Evolutionary conservation across 2,797 vertebrate genomes (phyloP).

Genomic region (Rhynchonycteris naso): DNA sequence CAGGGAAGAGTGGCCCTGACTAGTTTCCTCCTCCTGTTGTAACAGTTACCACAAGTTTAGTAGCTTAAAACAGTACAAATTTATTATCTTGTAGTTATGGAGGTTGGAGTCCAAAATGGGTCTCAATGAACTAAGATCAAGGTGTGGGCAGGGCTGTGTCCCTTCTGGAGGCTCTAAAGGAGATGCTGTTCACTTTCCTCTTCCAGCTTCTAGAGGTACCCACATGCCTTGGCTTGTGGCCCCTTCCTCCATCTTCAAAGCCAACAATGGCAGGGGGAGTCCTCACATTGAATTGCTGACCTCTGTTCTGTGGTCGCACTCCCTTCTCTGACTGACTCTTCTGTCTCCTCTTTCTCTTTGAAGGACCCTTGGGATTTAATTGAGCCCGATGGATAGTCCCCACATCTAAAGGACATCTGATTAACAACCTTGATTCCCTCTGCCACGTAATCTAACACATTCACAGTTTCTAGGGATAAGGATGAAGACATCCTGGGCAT

Average conservation of each 20-base stretch:
- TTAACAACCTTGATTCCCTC: neutral
- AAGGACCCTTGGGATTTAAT: neutral
- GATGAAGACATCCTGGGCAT: neutral
- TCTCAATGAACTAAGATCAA: neutral
- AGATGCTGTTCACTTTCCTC: neutral
- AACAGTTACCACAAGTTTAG: neutral
- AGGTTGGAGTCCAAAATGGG: neutral
- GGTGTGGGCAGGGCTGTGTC: neutral
- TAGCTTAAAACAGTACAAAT: neutral
- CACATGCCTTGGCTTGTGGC: neutral
- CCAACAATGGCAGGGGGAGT: neutral
- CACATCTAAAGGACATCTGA: neutral
- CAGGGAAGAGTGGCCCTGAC: neutral
- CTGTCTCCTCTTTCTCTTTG: neutral
- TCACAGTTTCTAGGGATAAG: neutral
- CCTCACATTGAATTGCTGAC: neutral
- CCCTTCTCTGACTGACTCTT: neutral
- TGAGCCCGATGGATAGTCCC: neutral
- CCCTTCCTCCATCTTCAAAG: neutral
- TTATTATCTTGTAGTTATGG: neutral
- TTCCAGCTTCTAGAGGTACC: neutral
- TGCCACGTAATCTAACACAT: neutral
- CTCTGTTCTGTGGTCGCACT: neutral
- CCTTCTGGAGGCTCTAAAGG: neutral
- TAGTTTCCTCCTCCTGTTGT: no score